Evolutionary conservation across 2,113 vertebrate genomes (phyloP).

Genomic region (Ranitomeya imitator): DNA sequence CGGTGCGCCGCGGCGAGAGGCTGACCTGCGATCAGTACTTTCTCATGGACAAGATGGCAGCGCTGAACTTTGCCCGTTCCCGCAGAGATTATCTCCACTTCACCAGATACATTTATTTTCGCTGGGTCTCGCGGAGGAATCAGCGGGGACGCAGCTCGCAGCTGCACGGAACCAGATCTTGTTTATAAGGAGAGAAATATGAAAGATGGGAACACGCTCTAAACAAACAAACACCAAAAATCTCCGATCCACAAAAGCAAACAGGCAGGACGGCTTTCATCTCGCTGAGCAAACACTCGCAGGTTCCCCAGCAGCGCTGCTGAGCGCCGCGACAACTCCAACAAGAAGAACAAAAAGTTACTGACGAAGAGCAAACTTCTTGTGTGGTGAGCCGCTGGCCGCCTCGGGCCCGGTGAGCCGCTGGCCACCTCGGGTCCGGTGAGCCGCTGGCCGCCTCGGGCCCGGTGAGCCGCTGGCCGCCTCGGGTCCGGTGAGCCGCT

Average conservation of each 20-base stretch:
- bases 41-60: slow-evolving; percentile 61
- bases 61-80: slow-evolving; percentile 63
- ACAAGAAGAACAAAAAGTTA: background rate
- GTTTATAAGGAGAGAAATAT: slow-evolving; percentile 70
- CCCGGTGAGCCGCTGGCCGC: too few species aligned
- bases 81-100: slow-evolving; percentile 64
- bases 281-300: slow-evolving; percentile 69
- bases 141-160: slow-evolving; percentile 67
- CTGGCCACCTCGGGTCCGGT: too few species aligned
- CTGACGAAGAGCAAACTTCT: background rate
- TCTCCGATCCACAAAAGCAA: slow-evolving; percentile 68
- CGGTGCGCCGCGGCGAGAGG: background rate
- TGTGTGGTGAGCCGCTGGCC: too few species aligned
- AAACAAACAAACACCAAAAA: slow-evolving; percentile 70
- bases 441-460: too few species aligned
- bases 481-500: too few species aligned
- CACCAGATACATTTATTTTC: slow-evolving; percentile 62
- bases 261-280: slow-evolving; percentile 69
- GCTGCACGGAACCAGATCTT: slow-evolving; percentile 68
- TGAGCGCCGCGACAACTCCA: slow-evolving; percentile 11
- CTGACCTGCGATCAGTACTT: slow-evolving; percentile 65
- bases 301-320: slow-evolving; percentile 59
- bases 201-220: slow-evolving; percentile 72
- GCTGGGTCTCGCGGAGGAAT: slow-evolving; percentile 66
- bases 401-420: too few species aligned